phyloP scores from a whole-genome alignment of 2,888 invertebrate species.

The Caenorhabditis parvicauda region DNA sequence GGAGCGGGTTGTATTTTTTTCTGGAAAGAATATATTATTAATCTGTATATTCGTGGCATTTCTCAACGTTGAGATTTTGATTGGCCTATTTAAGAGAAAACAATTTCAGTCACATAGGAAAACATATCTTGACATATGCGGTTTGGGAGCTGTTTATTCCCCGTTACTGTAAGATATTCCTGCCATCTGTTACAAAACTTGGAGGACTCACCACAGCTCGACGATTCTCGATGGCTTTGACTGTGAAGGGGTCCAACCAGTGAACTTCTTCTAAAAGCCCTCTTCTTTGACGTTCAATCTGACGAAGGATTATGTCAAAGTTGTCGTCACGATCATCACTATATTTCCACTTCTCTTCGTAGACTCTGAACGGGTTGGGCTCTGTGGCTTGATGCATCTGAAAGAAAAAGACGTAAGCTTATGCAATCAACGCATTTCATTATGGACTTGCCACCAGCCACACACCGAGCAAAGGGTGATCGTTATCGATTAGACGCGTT shows the following conservation, averaged over 20 bases:
- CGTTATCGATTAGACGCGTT: too few species aligned
- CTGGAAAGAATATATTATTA: constrained; percentile 8
- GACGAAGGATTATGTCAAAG: constrained; percentile 21
- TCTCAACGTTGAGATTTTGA: too few species aligned
- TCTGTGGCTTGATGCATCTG: constrained; percentile 7
- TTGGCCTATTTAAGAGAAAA: too few species aligned
- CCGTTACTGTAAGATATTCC: too few species aligned
- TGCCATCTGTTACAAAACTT: neutral
- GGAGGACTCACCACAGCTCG: constrained; percentile 11
- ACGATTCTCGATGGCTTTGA: constrained; percentile 89
- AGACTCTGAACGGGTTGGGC: constrained; percentile 21
- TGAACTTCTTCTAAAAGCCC: constrained; percentile 92
- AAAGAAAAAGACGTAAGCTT: neutral
- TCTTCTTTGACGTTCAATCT: constrained; percentile 23
- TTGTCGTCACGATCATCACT: constrained; percentile 24
- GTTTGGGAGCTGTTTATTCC: too few species aligned
- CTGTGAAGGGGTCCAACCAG: constrained; percentile 92
- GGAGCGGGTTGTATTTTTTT: constrained; percentile 20
- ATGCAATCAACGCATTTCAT: neutral
- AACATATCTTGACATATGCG: too few species aligned
- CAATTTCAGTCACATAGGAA: too few species aligned
- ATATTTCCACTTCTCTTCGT: constrained; percentile 19
- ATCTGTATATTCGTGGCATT: too few species aligned
- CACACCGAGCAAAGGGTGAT: too few species aligned
- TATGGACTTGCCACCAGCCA: too few species aligned